Percentiles rank a stretch among this genome's conserved stretches.
phyloP scores from a whole-genome alignment of 2,113 vertebrate species.

The Tringa solitaria region DNA sequence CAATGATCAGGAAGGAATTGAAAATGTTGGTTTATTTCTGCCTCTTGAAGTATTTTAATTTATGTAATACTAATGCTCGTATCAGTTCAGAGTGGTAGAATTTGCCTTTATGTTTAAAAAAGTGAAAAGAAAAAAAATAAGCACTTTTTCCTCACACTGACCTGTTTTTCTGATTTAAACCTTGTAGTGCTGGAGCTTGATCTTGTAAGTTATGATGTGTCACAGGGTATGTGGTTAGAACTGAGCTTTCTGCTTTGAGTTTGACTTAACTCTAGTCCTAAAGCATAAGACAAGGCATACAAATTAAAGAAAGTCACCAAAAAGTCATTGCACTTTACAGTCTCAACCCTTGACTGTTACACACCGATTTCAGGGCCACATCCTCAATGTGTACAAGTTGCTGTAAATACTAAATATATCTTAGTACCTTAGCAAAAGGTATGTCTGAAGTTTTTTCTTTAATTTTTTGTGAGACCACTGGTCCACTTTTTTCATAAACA shows the following conservation, averaged over 20 bases:
- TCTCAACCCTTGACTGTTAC: neutral
- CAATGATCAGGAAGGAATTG: neutral
- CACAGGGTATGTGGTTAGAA: neutral
- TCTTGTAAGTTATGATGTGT: neutral
- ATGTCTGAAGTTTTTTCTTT: neutral
- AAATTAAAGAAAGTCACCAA: neutral
- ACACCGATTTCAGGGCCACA: neutral
- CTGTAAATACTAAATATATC: neutral
- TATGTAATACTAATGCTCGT: fast-evolving
- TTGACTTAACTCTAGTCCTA: neutral
- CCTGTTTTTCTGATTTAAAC: slow-evolving; percentile 11
- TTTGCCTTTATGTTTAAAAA: neutral
- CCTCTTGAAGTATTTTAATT: neutral
- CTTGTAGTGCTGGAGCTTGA: neutral
- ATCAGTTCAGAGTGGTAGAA: neutral
- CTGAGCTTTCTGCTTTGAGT: neutral
- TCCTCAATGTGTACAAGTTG: neutral
- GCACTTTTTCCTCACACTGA: neutral
- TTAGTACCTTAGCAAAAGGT: neutral
- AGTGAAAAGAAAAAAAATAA: neutral
- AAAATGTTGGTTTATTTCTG: neutral
- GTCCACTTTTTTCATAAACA: neutral
- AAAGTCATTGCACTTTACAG: neutral
- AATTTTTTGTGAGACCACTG: neutral
- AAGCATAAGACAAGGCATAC: neutral